These are phyloP conservation scores for Verasper variegatus DNA, from an alignment of 2,113 vertebrate species.

Conservation along the genomic window DNA sequence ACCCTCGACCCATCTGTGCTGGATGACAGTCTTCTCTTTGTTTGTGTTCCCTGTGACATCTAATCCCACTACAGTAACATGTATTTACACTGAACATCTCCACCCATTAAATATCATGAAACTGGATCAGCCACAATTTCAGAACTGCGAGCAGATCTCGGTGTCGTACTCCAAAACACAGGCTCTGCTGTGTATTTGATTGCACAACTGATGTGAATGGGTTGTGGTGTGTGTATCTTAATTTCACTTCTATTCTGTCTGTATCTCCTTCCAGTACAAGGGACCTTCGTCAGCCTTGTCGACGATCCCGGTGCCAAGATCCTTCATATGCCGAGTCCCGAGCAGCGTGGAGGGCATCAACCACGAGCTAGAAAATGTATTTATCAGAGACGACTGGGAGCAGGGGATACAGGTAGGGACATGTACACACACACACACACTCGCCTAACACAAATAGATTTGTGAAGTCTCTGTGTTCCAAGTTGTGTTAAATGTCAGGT, in stretches of 20 bases:
- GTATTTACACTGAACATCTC: slow-evolving; percentile 28
- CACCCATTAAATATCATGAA: slow-evolving; percentile 21
- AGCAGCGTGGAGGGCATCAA: slow-evolving; percentile 95
- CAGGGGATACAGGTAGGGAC: slow-evolving; percentile 78
- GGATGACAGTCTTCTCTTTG: slow-evolving; percentile 19
- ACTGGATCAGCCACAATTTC: slow-evolving; percentile 18
- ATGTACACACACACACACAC: not conserved
- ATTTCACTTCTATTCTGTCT: not conserved
- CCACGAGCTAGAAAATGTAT: slow-evolving; percentile 95
- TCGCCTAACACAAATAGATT: not conserved
- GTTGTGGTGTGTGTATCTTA: not conserved
- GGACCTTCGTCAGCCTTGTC: slow-evolving; percentile 85
- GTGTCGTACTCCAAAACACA: not conserved
- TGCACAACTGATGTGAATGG: not conserved
- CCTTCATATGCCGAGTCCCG: slow-evolving; percentile 88
- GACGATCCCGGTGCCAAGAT: slow-evolving; percentile 87
- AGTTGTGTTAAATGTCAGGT: too few relatives aligned
- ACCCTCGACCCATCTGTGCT: not conserved
- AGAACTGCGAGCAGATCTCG: too few relatives aligned
- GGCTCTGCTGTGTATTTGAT: not conserved
- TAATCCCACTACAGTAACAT: slow-evolving; percentile 11
- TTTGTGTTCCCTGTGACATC: slow-evolving; percentile 12
- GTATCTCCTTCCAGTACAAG: slow-evolving; percentile 75
- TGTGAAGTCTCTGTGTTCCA: not conserved
- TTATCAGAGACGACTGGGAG: slow-evolving; percentile 91